A percentile compares a stretch with the other conserved stretches of the same genome.
Evolutionary conservation across 2,888 invertebrate genomes (phyloP).

Genomic region (Laothoe populi): DNA sequence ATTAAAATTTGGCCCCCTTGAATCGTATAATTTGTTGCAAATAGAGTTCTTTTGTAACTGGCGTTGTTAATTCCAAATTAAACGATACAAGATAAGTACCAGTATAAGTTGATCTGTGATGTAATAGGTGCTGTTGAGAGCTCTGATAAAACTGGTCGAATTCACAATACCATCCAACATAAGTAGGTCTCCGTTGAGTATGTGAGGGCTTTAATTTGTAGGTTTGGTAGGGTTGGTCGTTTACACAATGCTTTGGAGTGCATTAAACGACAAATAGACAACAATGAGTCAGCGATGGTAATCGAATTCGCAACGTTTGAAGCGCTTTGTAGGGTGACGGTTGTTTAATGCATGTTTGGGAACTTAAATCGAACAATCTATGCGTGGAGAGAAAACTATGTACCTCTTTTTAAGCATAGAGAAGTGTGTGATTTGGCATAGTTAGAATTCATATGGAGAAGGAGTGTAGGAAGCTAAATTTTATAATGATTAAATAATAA

Average conservation of each 20-base stretch:
- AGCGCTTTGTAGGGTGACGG: conserved; percentile 52
- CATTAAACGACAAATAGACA: conserved; percentile 64
- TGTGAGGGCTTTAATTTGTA: conserved; percentile 19
- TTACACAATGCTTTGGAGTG: conserved; percentile 49
- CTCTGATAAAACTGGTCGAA: background rate
- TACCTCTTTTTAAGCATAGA: no score
- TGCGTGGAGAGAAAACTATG: no score
- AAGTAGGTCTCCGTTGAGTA: background rate
- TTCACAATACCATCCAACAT: background rate
- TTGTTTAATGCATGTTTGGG: conserved; percentile 28
- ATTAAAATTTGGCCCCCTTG: conserved; percentile 45
- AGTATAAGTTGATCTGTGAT: background rate
- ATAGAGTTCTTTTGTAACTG: conserved; percentile 43
- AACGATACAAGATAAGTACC: conserved; percentile 23
- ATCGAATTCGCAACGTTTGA: conserved; percentile 67
- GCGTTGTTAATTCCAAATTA: conserved; percentile 37
- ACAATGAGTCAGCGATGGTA: conserved; percentile 67
- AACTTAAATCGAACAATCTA: background rate
- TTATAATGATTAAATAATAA: no score
- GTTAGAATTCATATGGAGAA: no score
- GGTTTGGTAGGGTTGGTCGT: conserved; percentile 46
- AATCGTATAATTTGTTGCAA: conserved; percentile 35
- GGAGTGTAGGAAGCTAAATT: no score
- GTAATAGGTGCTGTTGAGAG: background rate
- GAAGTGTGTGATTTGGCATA: no score